These are phyloP conservation scores for Hyperopisus bebe DNA, from an alignment of 2,113 vertebrate species.

Conservation along the genomic window DNA sequence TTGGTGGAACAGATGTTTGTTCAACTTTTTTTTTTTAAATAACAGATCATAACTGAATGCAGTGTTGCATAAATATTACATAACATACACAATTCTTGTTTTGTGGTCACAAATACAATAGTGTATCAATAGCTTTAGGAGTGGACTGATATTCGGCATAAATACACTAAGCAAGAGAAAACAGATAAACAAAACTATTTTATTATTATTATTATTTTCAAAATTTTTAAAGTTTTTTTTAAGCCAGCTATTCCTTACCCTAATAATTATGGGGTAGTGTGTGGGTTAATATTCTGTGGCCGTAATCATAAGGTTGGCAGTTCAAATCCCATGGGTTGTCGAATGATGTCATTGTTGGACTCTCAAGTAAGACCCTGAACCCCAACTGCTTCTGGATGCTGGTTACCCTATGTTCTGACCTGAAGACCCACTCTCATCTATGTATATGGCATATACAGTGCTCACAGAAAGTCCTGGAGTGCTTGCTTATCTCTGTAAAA, in stretches of 20 bases:
- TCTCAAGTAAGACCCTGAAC: not conserved
- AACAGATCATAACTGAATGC: conserved; percentile 35
- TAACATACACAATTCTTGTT: not conserved
- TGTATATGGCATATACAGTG: not conserved
- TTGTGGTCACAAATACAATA: not conserved
- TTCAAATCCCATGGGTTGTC: not conserved
- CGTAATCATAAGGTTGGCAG: not conserved
- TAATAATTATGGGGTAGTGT: not conserved
- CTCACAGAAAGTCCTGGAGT: not conserved
- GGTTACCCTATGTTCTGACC: not conserved
- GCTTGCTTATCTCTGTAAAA: not conserved
- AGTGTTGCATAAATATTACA: conserved; percentile 7
- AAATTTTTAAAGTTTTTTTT: not conserved
- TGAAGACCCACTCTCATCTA: not conserved
- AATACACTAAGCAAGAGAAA: not conserved
- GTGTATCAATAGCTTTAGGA: not conserved
- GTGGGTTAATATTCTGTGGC: not conserved
- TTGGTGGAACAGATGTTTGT: conserved; percentile 26
- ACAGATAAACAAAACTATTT: not conserved
- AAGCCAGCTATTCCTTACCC: not conserved
- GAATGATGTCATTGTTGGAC: not conserved
- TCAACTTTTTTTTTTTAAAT: conserved; percentile 25
- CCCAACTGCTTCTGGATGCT: not conserved
- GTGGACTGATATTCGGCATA: not conserved
- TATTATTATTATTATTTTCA: not conserved